Evolutionary conservation across 2,113 vertebrate genomes (phyloP).

Genomic region (Triplophysa siluroides): DNA sequence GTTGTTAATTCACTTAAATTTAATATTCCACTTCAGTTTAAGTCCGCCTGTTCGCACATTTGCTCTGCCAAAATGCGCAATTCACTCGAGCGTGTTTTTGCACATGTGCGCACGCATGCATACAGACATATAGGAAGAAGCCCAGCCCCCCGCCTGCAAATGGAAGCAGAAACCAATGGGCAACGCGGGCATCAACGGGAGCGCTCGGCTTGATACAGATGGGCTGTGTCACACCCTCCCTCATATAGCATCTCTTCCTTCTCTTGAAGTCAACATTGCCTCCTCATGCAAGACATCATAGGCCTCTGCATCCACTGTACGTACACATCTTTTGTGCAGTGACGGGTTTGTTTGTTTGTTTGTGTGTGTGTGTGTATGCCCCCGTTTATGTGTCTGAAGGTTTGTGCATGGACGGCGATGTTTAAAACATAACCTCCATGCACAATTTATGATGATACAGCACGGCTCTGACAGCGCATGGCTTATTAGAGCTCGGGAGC

Average conservation of each 20-base stretch:
- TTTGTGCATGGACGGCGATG: constrained; percentile 47
- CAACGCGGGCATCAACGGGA: constrained; percentile 13
- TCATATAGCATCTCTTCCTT: neutral
- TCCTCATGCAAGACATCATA: neutral
- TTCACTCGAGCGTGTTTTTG: constrained; percentile 12
- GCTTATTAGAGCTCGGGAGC: constrained; percentile 56
- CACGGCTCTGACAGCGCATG: constrained; percentile 54
- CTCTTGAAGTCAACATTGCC: constrained; percentile 1
- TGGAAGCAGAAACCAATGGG: constrained; percentile 34
- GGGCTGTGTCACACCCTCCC: constrained; percentile 33
- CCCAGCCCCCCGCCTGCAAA: constrained; percentile 17
- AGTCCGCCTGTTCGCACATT: constrained; percentile 22
- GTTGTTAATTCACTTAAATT: constrained; percentile 12
- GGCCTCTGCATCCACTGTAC: constrained; percentile 16
- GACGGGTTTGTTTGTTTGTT: constrained; percentile 20
- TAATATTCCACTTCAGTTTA: constrained; percentile 11
- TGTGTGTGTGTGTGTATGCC: constrained; percentile 20
- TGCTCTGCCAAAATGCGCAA: neutral
- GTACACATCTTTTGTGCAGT: constrained; percentile 21
- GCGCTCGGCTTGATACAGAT: constrained; percentile 35
- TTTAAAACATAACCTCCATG: constrained; percentile 62
- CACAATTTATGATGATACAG: constrained; percentile 60
- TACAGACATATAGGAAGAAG: neutral
- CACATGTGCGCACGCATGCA: constrained; percentile 28
- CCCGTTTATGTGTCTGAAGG: constrained; percentile 37